phyloP scores from a whole-genome alignment of 2,888 invertebrate genomes.

The Rhaphigaster nebulosa region DNA sequence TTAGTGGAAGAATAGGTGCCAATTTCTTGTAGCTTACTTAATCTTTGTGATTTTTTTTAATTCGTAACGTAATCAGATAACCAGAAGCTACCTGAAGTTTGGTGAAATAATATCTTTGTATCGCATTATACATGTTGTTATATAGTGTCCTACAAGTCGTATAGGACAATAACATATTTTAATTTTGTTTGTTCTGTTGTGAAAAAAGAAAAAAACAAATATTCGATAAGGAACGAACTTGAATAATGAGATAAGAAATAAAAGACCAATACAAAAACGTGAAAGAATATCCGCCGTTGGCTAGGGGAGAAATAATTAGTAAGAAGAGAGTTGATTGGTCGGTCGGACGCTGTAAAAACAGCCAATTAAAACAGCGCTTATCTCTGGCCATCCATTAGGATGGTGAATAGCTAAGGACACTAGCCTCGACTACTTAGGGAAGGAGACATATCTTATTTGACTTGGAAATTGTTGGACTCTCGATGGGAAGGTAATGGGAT shows the following conservation, averaged over 20 bases:
- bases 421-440: conserved; percentile 1
- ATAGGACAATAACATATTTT: not conserved
- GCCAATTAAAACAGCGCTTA: conserved; percentile 56
- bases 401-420: conserved; percentile 40
- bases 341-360: conserved; percentile 53
- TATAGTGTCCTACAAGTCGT: too few relatives aligned
- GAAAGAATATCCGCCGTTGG: conserved; percentile 35
- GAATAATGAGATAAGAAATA: conserved; percentile 5
- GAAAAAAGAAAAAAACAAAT: not conserved
- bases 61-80: too few relatives aligned
- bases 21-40: too few relatives aligned
- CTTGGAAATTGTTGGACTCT: conserved; percentile 42
- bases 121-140: too few relatives aligned
- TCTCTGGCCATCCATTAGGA: conserved; percentile 53
- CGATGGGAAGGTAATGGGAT: not conserved
- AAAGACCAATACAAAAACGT: conserved; percentile 48
- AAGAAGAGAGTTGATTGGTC: conserved; percentile 48
- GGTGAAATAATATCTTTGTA: too few relatives aligned
- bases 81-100: too few relatives aligned
- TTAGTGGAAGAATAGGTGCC: too few relatives aligned
- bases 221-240: not conserved
- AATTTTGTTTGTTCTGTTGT: not conserved
- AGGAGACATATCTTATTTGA: conserved; percentile 52
- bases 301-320: conserved; percentile 57
- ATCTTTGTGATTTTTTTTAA: too few relatives aligned